A percentile compares a stretch with the other conserved stretches of the same genome.
phyloP scores from a whole-genome alignment of 1,140 invertebrate species.

The Littorina saxatilis region DNA sequence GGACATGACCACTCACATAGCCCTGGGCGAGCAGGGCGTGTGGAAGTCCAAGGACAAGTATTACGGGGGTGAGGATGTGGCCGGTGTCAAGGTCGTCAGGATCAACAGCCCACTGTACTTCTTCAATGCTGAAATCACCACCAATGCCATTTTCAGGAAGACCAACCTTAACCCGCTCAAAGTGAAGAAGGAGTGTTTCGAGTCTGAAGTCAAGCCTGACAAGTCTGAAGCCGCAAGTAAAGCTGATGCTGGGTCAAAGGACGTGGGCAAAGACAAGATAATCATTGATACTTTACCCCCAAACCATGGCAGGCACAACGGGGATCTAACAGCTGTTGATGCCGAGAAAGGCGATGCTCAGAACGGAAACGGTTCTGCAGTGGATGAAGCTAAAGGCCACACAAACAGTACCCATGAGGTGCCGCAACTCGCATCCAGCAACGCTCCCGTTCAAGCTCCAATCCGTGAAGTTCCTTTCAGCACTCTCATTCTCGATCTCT shows the following conservation, averaged over 20 bases:
- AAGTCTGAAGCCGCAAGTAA: background rate
- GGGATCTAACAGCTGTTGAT: background rate
- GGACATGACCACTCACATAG: constrained; percentile 35
- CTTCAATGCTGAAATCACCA: constrained; percentile 54
- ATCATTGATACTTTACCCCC: too few species aligned
- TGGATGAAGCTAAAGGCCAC: background rate
- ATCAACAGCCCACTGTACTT: constrained; percentile 55
- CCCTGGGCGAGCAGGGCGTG: constrained; percentile 9
- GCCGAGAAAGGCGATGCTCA: background rate
- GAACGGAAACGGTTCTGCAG: background rate
- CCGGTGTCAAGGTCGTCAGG: constrained; percentile 37
- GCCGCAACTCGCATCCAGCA: too few species aligned
- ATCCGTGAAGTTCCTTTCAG: background rate
- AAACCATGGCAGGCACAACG: too few species aligned
- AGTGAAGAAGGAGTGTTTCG: constrained; percentile 39
- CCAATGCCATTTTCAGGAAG: constrained; percentile 45
- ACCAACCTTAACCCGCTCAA: constrained; percentile 44
- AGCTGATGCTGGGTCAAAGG: background rate
- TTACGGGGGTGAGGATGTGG: background rate
- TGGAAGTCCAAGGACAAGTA: constrained; percentile 40
- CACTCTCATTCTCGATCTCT: constrained; percentile 42
- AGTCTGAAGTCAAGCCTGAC: constrained; percentile 33
- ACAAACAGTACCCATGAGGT: background rate
- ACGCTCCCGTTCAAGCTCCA: background rate
- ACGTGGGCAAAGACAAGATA: too few species aligned